Evolutionary conservation across 2,113 vertebrate species (phyloP), one percentile per base, ranked within the genome.

Genomic region (Syngnathoides biaculeatus): DNA sequence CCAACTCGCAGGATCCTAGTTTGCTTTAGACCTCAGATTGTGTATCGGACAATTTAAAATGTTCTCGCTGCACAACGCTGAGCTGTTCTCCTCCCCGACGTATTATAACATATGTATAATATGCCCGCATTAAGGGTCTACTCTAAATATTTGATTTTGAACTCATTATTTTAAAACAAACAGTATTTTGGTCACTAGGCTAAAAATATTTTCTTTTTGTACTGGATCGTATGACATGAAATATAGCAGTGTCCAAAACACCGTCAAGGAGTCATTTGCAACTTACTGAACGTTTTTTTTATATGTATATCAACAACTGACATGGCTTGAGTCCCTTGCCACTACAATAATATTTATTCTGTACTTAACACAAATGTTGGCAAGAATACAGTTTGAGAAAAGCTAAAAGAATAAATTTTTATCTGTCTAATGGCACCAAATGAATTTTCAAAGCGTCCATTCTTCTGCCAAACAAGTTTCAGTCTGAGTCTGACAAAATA

Each of bases 21-120:
- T 65, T 65, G 45, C 15, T 65, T 65, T 35, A 56, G 30, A 57
- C 62, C 61, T 42, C 40, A 65, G 47, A 72, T 59, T 66, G 71
- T 65, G 65, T 64, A 47, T 47, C 58, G 12, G 13, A 65, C 19
- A 19, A 6, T 57, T 30, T 26, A 40, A 72, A 62, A 62, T 10
- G 17, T 17, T 14, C 71, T 57, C 22, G 30, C 30, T 50, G 50
- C 17, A 20, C 42, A 56, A 48, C 42, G 65, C 55, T 39, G 27
- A 61, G 43, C 64, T 65, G 47, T 52, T 52, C 48, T 38, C 27
- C 13, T 19, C 42, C 13, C 22, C 12, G 8, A n/a, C 27, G 1
- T n/a, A 50, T 65, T 62, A 24, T 13, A 62, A 61, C 35, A 35
- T 1, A 30, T 17, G n/a, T 50, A 30, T 63, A 22, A 26, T 39